Percentiles rank a stretch among this genome's conserved stretches.
These are phyloP conservation scores for Palythoa caribaeorum DNA, from an alignment of 92 coral and sea anemone species.

Conservation along the genomic window DNA sequence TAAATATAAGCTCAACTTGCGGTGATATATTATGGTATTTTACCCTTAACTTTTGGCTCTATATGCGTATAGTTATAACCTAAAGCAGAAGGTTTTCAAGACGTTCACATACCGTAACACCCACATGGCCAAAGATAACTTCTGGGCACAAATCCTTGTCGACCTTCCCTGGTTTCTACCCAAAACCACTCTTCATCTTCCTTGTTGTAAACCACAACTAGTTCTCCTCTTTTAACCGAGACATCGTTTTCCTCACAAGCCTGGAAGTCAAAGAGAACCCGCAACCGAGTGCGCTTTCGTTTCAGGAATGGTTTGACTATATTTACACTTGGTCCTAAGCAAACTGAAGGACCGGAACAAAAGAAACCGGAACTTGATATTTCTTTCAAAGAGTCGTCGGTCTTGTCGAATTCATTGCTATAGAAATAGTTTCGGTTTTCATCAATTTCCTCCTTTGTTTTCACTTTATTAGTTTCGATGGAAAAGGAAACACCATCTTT, in stretches of 20 bases:
- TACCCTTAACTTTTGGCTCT: neutral
- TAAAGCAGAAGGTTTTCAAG: neutral
- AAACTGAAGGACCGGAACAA: neutral
- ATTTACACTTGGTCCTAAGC: neutral
- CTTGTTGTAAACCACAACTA: constrained; percentile 61
- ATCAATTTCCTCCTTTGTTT: constrained; percentile 4
- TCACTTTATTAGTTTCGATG: neutral
- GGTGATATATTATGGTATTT: neutral
- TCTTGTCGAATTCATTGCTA: neutral
- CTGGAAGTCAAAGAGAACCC: constrained; percentile 67
- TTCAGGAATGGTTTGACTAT: constrained; percentile 16
- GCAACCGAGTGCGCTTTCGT: constrained; percentile 40
- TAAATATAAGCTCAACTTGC: too few relatives aligned
- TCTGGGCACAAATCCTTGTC: constrained; percentile 71
- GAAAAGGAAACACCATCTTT: neutral
- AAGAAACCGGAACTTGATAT: neutral
- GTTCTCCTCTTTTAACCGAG: constrained; percentile 65
- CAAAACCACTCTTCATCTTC: constrained; percentile 77
- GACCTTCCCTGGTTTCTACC: constrained; percentile 57
- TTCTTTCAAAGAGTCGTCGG: constrained; percentile 7
- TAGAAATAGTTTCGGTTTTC: neutral
- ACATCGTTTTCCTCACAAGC: constrained; percentile 71
- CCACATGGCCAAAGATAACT: constrained; percentile 75
- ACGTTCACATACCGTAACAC: constrained; percentile 64
- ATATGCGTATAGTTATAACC: neutral